A percentile compares a stretch with the other conserved stretches of the same genome.
These are phyloP conservation scores for Drosophila anomalata DNA, from an alignment of 2,888 invertebrate species.

Conservation along the genomic window DNA sequence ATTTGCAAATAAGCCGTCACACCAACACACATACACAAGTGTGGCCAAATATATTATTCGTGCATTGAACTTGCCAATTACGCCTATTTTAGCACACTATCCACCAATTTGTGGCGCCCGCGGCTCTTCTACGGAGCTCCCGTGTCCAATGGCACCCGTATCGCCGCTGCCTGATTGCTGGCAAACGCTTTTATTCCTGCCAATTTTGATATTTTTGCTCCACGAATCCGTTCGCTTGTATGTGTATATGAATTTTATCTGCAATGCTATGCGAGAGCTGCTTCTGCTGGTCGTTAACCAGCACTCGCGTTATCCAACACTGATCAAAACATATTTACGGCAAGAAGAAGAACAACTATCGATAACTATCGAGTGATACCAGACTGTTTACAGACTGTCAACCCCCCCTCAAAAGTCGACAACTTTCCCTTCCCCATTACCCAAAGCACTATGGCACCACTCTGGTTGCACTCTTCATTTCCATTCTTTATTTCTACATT, in stretches of 20 bases:
- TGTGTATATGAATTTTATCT: constrained; percentile 60
- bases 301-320: neutral
- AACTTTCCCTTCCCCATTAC: neutral
- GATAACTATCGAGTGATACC: neutral
- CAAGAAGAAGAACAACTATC: neutral
- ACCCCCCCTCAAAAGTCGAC: neutral
- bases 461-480: constrained; percentile 19
- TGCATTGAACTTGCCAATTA: constrained; percentile 77
- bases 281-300: neutral
- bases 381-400: neutral
- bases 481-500: constrained; percentile 39
- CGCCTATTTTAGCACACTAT: constrained; percentile 24
- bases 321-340: neutral
- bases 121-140: constrained; percentile 1
- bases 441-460: neutral
- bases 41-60: constrained; percentile 78
- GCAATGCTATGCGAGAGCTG: constrained; percentile 16
- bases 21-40: constrained; percentile 43
- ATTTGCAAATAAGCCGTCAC: constrained; percentile 44
- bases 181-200: constrained; percentile 40
- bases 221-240: constrained; percentile 55
- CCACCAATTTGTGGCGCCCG: neutral
- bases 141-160: constrained; percentile 21
- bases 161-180: constrained; percentile 17
- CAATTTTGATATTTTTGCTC: constrained; percentile 52